phyloP scores from a whole-genome alignment of 2,888 invertebrate genomes.

The Pteria penguin region DNA sequence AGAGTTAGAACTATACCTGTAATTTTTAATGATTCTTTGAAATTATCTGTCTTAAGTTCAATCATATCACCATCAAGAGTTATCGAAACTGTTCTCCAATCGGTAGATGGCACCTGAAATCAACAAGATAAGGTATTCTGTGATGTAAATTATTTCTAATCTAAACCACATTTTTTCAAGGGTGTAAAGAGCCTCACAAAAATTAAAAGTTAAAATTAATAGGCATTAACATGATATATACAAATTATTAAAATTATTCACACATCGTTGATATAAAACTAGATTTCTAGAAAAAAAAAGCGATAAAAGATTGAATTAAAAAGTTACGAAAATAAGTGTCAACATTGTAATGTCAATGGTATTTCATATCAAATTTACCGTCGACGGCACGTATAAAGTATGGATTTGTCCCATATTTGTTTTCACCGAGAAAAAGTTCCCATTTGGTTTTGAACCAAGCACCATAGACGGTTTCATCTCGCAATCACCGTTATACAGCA shows the following conservation, averaged over 20 bases:
- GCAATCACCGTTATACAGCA: constrained; percentile 69
- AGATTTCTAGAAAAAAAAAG: too few species aligned
- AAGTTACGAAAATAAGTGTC: too few species aligned
- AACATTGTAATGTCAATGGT: not conserved
- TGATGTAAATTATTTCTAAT: too few species aligned
- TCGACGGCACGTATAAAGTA: constrained; percentile 19
- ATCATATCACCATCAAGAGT: constrained; percentile 4
- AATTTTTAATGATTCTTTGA: not conserved
- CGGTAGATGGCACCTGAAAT: not conserved
- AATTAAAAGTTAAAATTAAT: too few species aligned
- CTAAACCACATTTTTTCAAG: too few species aligned
- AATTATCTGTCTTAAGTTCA: not conserved
- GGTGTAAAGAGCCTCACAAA: too few species aligned
- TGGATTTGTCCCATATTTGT: constrained; percentile 24
- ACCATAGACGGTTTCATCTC: constrained; percentile 52
- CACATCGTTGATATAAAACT: too few species aligned
- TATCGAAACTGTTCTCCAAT: constrained; percentile 14
- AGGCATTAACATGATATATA: too few species aligned
- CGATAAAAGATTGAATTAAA: too few species aligned
- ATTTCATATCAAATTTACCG: constrained; percentile 23
- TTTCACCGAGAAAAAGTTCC: constrained; percentile 27
- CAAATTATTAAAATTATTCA: too few species aligned
- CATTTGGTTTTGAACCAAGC: constrained; percentile 29
- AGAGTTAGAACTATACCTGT: too few species aligned
- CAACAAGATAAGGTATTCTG: too few species aligned